Conservation (phyloP, 2,113 vertebrate species). For the Podarcis cretensis region DNA sequence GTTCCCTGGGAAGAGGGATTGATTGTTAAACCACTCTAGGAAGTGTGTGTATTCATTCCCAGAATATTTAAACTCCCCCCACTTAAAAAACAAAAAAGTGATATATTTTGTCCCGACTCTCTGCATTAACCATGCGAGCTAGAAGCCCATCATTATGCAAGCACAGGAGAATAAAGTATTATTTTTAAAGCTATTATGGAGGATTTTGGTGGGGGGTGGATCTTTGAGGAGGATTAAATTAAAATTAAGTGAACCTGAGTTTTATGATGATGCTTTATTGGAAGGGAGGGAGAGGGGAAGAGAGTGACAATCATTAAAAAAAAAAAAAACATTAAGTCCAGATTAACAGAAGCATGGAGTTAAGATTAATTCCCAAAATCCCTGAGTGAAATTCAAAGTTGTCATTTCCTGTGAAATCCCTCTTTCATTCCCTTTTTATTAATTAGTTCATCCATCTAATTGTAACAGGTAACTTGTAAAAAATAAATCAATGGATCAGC, state of each 20-base stretch:
- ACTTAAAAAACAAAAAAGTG: neutral
- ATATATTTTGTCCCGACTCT: neutral
- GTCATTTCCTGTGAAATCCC: slow-evolving; percentile 25
- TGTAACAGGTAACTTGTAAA: slow-evolving; percentile 3
- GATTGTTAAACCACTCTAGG: no score
- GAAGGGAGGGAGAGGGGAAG: neutral
- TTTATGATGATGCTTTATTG: slow-evolving; percentile 23
- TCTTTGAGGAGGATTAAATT: slow-evolving; percentile 43
- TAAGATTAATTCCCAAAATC: slow-evolving; percentile 46
- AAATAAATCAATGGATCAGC: neutral
- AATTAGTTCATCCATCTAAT: slow-evolving; percentile 27
- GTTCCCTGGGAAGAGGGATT: no score
- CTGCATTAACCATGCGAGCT: neutral
- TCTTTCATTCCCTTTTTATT: slow-evolving; percentile 29
- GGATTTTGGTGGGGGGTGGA: slow-evolving; percentile 31
- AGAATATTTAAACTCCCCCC: no score
- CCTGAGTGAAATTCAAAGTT: slow-evolving; percentile 6
- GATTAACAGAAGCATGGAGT: slow-evolving; percentile 19
- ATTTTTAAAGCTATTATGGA: slow-evolving; percentile 46
- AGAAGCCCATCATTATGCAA: neutral
- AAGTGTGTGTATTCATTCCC: no score
- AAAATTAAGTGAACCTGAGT: slow-evolving; percentile 35
- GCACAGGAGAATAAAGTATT: slow-evolving; percentile 23
- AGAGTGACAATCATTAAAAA: slow-evolving; percentile 5
- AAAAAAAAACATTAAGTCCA: slow-evolving; percentile 52